Evolutionary conservation across 2,797 vertebrate genomes (phyloP), one percentile per base, ranked within the genome.

Genomic region (Pangasius djambal): DNA sequence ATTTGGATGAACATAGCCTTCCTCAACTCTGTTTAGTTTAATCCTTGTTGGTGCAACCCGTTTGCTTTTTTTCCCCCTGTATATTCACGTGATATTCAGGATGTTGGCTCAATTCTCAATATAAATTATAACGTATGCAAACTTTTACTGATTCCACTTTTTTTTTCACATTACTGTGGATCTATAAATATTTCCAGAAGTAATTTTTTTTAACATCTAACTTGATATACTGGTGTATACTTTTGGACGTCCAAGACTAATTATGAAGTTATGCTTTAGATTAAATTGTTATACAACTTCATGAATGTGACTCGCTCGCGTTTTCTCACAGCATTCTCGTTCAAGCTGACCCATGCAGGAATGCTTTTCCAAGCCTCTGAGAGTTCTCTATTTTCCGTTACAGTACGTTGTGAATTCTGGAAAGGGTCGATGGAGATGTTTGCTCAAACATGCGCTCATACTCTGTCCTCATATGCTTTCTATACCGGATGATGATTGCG

Each of bases 381-480:
- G 88, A 90, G 69, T 89, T 90, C 87, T 86, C 86, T 70, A 0
- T 87, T 91, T 91, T 90, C 84, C 84, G 85, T 90, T 89, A 88
- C 89, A 89, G 88, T 65, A 86, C 88, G 87, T 77, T 82, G 88
- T 85, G 88, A 92, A 91, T 85, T 70, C 88, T 92, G 86, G 77
- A 88, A 75, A 70, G 72, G 87, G 88, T n/a, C 1, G 48, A 55
- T 2, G 48, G 50, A 75, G 90, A 86, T 90, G 88, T 92, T 92
- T 92, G 88, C 85, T 83, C 79, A 86, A 70, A 63, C 61, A n/a
- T 44, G 86, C 93, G 93, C 95, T 96, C 94, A 92, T 93, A 94
- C 92, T 92, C 94, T 93, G 94, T 95, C 94, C 87, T 89, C 79
- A n/a, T 91, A 91, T 92, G 93, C 90, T 94, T 92, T 89, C 91